A percentile compares a stretch with the other conserved stretches of the same genome.
Evolutionary conservation across 2,888 invertebrate species (phyloP).

Genomic region (Bugulina stolonifera): DNA sequence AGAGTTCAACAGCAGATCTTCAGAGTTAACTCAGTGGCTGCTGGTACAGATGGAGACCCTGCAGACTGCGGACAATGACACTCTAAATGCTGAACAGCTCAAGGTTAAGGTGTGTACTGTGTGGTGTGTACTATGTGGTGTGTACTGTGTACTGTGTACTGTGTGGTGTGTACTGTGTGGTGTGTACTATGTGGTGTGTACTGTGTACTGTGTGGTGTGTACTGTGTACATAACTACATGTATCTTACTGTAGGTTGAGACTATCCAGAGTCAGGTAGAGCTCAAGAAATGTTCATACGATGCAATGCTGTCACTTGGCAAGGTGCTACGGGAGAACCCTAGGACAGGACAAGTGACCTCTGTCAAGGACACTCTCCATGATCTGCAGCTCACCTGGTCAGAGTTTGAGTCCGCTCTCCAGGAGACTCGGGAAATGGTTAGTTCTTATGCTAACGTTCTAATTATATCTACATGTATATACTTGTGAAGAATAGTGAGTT

Average conservation of each 20-base stretch:
- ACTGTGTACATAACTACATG: not conserved
- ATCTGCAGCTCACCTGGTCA: constrained; percentile 80
- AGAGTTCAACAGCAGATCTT: constrained; percentile 12
- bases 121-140: not conserved
- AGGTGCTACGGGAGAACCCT: constrained; percentile 40
- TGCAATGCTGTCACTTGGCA: constrained; percentile 37
- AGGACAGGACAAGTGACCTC: constrained; percentile 41
- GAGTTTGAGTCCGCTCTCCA: constrained; percentile 55
- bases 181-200: not conserved
- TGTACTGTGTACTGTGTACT: not conserved
- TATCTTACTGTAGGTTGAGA: not conserved
- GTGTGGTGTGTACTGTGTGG: not conserved
- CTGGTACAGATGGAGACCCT: constrained; percentile 18
- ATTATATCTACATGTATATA: too few species aligned
- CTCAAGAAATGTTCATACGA: constrained; percentile 29
- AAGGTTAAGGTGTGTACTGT: not conserved
- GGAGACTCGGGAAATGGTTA: not conserved
- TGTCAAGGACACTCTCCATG: constrained; percentile 40
- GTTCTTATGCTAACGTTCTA: too few species aligned
- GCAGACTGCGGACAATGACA: not conserved
- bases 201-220: not conserved
- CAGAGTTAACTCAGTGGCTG: constrained; percentile 21
- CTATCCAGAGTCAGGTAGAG: constrained; percentile 12
- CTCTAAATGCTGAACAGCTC: constrained; percentile 7
- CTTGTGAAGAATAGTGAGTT: too few species aligned